These are phyloP conservation scores for Ptilorrhoa leucosticta DNA, from an alignment of 2,113 vertebrate species.

Conservation along the genomic window DNA sequence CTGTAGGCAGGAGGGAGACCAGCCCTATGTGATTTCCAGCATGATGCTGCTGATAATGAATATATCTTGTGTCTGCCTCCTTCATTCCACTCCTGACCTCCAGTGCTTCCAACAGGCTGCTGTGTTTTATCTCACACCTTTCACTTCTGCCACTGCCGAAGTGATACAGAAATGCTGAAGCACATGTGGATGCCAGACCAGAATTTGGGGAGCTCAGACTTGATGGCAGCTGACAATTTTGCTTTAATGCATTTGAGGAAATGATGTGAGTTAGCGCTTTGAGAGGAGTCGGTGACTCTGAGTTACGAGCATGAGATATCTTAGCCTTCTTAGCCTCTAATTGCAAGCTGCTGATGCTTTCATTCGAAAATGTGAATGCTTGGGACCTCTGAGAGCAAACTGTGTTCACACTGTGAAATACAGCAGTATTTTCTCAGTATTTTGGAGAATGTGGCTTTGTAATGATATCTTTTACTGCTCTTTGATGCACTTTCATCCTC, in stretches of 20 bases:
- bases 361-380: neutral
- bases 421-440: neutral
- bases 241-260: neutral
- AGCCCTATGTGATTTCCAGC: neutral
- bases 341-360: neutral
- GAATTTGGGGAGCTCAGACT: neutral
- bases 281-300: neutral
- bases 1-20: neutral
- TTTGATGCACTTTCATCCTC: neutral
- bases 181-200: fast-evolving
- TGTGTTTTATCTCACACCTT: neutral
- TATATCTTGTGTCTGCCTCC: neutral
- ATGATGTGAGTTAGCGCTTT: neutral
- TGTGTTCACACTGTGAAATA: neutral
- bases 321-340: neutral
- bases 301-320: neutral
- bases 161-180: neutral
- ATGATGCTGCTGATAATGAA: neutral
- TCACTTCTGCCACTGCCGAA: neutral
- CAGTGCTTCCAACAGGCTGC: neutral
- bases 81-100: neutral
- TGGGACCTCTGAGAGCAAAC: neutral
- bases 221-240: neutral
- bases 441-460: neutral
- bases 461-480: neutral